Percentiles rank a stretch among this genome's conserved stretches.
Conservation (phyloP, 2,797 vertebrate genomes). For the Arvicola amphibius region DNA sequence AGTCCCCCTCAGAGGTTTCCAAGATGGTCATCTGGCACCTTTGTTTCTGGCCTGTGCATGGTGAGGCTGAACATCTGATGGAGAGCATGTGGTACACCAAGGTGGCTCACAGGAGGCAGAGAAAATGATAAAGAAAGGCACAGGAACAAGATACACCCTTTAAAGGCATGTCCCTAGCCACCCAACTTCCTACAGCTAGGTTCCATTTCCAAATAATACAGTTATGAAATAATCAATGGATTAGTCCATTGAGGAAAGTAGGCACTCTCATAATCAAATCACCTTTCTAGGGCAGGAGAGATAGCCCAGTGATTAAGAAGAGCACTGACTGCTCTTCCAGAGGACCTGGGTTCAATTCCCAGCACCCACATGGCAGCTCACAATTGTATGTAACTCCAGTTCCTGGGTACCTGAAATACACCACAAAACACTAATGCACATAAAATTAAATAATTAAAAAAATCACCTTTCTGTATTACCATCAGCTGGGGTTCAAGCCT, state of each 20-base stretch:
- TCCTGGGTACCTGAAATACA: too few species aligned
- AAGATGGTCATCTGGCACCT: background rate
- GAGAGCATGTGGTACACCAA: background rate
- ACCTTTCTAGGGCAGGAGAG: background rate
- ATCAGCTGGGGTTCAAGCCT: background rate
- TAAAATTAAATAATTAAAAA: too few species aligned
- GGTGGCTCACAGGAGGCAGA: background rate
- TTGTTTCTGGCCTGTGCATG: background rate
- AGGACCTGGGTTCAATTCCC: too few species aligned
- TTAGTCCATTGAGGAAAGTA: background rate
- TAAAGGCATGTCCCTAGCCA: background rate
- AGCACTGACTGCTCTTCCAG: too few species aligned
- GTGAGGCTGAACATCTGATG: background rate
- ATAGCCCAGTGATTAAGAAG: too few species aligned
- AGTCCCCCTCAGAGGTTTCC: background rate
- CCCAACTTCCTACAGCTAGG: background rate
- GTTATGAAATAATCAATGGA: background rate
- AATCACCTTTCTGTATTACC: background rate
- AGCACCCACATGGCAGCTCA: too few species aligned
- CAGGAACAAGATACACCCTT: background rate
- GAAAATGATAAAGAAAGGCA: background rate
- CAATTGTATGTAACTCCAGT: too few species aligned
- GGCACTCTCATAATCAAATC: background rate
- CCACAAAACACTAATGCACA: too few species aligned
- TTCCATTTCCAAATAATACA: background rate